These are phyloP conservation scores for Oligia strigilis DNA, from an alignment of 2,888 invertebrate species.

Conservation along the genomic window DNA sequence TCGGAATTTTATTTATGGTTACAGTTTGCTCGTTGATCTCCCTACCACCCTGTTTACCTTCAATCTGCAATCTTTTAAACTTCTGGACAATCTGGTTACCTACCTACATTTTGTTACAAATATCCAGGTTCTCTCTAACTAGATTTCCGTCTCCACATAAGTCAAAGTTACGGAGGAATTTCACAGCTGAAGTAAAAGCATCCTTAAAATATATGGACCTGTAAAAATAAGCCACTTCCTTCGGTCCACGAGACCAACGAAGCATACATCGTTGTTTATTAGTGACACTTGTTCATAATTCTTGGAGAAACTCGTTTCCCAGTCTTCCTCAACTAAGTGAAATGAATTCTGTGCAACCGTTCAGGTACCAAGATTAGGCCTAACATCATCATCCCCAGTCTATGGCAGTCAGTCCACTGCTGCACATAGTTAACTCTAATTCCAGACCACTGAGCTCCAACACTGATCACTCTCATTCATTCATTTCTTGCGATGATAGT, in stretches of 20 bases:
- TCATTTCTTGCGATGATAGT: background rate
- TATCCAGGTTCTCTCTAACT: conserved; percentile 7
- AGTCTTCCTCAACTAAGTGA: conserved; percentile 6
- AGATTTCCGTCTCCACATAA: conserved; percentile 29
- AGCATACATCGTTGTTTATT: conserved; percentile 48
- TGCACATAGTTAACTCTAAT: background rate
- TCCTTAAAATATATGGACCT: conserved; percentile 40
- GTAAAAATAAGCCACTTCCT: conserved; percentile 49
- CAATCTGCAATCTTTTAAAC: background rate
- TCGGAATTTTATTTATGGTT: too few relatives aligned
- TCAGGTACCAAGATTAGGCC: background rate
- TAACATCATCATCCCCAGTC: background rate
- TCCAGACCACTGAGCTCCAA: background rate
- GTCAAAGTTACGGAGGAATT: conserved; percentile 51
- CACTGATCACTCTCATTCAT: background rate
- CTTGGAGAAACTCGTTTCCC: conserved; percentile 14
- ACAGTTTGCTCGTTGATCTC: background rate
- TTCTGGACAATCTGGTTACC: background rate
- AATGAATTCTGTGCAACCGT: background rate
- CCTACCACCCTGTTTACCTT: background rate
- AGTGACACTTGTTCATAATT: conserved; percentile 37
- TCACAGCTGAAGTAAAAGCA: conserved; percentile 49
- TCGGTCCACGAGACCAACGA: conserved; percentile 24
- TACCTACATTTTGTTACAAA: conserved; percentile 5
- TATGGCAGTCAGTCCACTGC: background rate